Base-by-base conservation (phyloP, 2,888 invertebrate genomes). In the Frankliniella fusca region DNA sequence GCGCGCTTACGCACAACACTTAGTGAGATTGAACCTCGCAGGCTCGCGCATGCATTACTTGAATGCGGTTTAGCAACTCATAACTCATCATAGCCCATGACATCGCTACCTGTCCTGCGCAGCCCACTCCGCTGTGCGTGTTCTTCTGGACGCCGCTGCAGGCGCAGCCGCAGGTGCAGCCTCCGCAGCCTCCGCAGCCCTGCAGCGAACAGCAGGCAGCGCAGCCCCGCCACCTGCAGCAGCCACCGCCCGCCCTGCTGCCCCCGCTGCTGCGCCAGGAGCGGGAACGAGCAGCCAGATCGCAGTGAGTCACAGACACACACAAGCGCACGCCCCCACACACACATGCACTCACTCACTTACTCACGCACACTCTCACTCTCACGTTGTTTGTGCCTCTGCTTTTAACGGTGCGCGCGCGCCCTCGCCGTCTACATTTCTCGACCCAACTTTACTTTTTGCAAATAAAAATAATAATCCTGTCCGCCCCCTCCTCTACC, bases 61-160 rank as follows among this genome's bases (percentile, higher is more conserved):
- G 5, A 38, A 38, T 2, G 38, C 38, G 5, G 5, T 5, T 5
- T 5, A 38, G 38, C 38, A 38, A 15, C 18, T 7, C 3, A 54
- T 54, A 38, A 38, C 38, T 38, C 38, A 38, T 38, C 38, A n/a
- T n/a, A n/a, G n/a, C n/a, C n/a, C n/a, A n/a, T n/a, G n/a, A n/a
- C n/a, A 20, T 54, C 54, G 15, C 54, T 54, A 12, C 10, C 54
- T 54, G 5, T 54, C 54, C 18, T 12, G 15, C 70, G 70, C 70
- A 76, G 70, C 70, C 70, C 9, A 27, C 27, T 23, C 70, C 70
- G 27, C 70, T 76, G 27, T 76, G 70, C 70, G 70, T 76, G 70
- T 76, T 76, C 70, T 76, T 76, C 70, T 76, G 70, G 70, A 76
- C 70, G 27, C 70, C 70, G 23, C 70, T 76, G 27, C 70, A 23